phyloP scores from a whole-genome alignment of 64 coral and sea anemone species.

The Anthopleura sola region DNA sequence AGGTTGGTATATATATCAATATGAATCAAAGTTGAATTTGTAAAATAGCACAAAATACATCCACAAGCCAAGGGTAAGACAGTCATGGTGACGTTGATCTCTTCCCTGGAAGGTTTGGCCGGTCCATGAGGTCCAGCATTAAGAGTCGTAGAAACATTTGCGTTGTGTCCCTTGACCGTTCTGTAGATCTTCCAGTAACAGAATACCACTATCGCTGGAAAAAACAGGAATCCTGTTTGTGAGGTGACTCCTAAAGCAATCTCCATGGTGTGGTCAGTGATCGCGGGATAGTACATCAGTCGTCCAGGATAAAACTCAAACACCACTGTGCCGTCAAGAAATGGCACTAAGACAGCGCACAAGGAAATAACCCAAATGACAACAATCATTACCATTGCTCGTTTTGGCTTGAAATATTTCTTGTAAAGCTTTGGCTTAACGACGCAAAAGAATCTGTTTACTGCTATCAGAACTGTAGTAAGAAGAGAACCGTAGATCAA shows the following conservation, averaged over 20 bases:
- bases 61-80: conserved; percentile 8
- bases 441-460: conserved; percentile 16
- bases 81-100: neutral
- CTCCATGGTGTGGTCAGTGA: too few species aligned
- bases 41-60: neutral
- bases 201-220: neutral
- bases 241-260: neutral
- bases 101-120: neutral
- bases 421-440: conserved; percentile 8
- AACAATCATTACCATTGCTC: neutral
- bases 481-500: conserved; percentile 9
- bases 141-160: neutral
- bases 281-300: too few species aligned
- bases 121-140: neutral
- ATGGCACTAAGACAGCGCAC: neutral
- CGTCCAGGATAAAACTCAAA: too few species aligned
- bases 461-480: neutral
- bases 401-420: neutral
- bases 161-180: neutral
- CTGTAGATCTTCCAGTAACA: conserved; percentile 22
- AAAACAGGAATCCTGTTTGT: neutral
- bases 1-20: neutral
- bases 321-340: too few species aligned
- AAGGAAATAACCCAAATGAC: neutral
- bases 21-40: neutral